Conservation (phyloP, 1,140 invertebrate genomes). For the Temnothorax nylanderi region DNA sequence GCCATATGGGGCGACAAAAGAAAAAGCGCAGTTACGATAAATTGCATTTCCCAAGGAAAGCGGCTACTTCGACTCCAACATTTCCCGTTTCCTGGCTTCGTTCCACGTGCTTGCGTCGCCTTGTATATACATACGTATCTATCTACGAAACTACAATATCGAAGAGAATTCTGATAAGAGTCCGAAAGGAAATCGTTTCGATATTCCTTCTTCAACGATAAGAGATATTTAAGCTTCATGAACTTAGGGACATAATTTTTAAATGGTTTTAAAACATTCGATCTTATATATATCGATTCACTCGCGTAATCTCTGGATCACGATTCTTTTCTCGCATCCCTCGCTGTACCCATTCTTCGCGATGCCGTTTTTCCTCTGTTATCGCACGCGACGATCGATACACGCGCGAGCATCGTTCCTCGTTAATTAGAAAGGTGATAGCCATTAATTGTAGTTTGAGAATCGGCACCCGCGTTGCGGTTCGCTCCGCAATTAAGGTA, state of each 20-base stretch:
- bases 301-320: background rate
- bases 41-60: conserved; percentile 80
- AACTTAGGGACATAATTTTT: conserved; percentile 42
- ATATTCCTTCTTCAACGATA: conserved; percentile 74
- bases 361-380: conserved; percentile 50
- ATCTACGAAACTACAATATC: conserved; percentile 71
- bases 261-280: conserved; percentile 7
- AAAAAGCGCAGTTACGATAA: conserved; percentile 79
- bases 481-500: conserved; percentile 77
- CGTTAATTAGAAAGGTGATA: conserved; percentile 82
- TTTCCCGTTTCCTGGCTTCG: conserved; percentile 82
- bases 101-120: conserved; percentile 77
- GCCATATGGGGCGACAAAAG: conserved; percentile 57
- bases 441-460: conserved; percentile 80
- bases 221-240: conserved; percentile 67
- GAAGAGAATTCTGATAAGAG: conserved; percentile 83
- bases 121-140: conserved; percentile 52
- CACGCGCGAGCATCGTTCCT: conserved; percentile 70
- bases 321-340: conserved; percentile 4
- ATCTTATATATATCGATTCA: conserved; percentile 5
- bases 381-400: conserved; percentile 67
- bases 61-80: conserved; percentile 80
- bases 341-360: conserved; percentile 1
- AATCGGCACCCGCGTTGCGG: conserved; percentile 73
- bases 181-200: conserved; percentile 69